Conservation (phyloP, 2,888 invertebrate species). For the Thysanoteuthis rhombus region DNA sequence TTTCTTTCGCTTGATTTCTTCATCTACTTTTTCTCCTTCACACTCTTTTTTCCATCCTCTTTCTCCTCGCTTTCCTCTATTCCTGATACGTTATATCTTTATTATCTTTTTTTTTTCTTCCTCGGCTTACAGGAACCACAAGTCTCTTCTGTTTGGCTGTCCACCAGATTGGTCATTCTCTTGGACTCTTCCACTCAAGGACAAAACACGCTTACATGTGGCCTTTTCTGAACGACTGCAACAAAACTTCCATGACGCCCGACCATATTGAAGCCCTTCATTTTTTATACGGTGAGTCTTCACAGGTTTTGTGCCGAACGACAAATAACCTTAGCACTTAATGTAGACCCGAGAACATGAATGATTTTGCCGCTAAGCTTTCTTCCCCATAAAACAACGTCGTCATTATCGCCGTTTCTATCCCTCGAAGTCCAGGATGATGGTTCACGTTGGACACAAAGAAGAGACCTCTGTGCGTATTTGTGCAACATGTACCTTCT, state of each 20-base stretch:
- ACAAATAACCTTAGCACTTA: not conserved
- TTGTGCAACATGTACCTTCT: too few species aligned
- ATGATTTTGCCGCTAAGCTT: too few species aligned
- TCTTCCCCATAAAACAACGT: too few species aligned
- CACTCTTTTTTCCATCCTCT: too few species aligned
- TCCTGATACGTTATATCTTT: not conserved
- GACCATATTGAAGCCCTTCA: not conserved
- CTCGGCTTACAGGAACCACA: not conserved
- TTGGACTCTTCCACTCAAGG: not conserved
- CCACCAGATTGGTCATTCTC: not conserved
- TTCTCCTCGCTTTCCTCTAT: too few species aligned
- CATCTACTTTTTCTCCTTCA: too few species aligned
- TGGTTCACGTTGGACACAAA: too few species aligned
- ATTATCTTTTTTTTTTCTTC: not conserved
- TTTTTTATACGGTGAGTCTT: not conserved
- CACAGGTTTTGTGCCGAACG: not conserved
- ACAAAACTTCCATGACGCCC: not conserved
- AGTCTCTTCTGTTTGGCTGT: not conserved
- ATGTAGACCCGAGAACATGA: too few species aligned
- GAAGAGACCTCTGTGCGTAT: too few species aligned
- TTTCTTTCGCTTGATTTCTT: too few species aligned
- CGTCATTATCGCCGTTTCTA: too few species aligned
- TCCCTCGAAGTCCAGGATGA: too few species aligned
- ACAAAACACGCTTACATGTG: not conserved
- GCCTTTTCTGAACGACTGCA: not conserved